These are phyloP conservation scores for Electrona antarctica DNA, from an alignment of 2,113 vertebrate genomes.

Conservation along the genomic window DNA sequence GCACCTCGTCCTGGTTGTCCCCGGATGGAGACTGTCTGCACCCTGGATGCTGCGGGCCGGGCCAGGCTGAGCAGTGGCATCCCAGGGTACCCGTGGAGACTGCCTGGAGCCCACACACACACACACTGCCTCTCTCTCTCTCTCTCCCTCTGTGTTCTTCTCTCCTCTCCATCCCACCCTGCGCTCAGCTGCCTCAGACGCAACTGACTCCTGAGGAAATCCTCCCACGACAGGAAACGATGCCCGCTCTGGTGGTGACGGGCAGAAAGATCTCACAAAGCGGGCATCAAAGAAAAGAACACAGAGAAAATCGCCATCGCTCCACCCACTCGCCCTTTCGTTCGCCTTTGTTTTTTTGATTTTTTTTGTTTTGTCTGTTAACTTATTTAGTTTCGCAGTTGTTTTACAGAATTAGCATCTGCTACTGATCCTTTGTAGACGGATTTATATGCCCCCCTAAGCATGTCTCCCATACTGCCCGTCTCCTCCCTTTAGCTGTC, in stretches of 20 bases:
- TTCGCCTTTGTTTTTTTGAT: slow-evolving; percentile 58
- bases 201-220: slow-evolving; percentile 64
- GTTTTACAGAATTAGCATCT: slow-evolving; percentile 74
- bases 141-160: slow-evolving; percentile 57
- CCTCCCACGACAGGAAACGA: slow-evolving; percentile 53
- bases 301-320: slow-evolving; percentile 42
- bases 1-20: slow-evolving; percentile 40
- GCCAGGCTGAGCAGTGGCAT: slow-evolving; percentile 68
- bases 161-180: slow-evolving; percentile 55
- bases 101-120: slow-evolving; percentile 55
- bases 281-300: slow-evolving; percentile 52
- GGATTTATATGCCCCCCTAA: slow-evolving; percentile 67
- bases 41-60: slow-evolving; percentile 39
- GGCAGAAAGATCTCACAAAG: slow-evolving; percentile 45
- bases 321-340: slow-evolving; percentile 55
- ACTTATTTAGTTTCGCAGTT: slow-evolving; percentile 71
- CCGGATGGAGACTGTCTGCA: slow-evolving; percentile 35
- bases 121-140: slow-evolving; percentile 52
- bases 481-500: slow-evolving; percentile 56
- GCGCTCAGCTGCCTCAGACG: slow-evolving; percentile 55
- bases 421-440: slow-evolving; percentile 66
- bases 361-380: slow-evolving; percentile 62
- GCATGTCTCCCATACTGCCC: slow-evolving; percentile 55
- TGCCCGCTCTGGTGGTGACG: slow-evolving; percentile 4
- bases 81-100: slow-evolving; percentile 56